Percentiles rank a stretch among this genome's conserved stretches.
Conservation (phyloP, 2,797 vertebrate species). For the Huso huso region DNA sequence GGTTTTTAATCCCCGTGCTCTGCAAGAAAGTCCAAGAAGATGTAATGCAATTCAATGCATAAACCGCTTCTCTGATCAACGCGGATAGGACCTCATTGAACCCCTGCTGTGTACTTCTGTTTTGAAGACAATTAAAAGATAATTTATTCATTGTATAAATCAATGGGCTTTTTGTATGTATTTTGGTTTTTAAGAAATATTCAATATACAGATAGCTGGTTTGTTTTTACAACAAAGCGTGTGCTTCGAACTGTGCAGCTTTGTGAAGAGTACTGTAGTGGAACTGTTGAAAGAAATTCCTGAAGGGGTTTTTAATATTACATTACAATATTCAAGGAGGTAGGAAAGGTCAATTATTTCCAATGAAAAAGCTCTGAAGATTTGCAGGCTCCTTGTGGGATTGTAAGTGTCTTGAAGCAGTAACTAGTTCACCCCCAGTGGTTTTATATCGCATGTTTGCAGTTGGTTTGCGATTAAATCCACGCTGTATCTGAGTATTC, state of each 20-base stretch:
- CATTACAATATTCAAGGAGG: neutral
- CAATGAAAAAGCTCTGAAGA: conserved; percentile 8
- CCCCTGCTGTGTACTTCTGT: neutral
- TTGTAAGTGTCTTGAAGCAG: neutral
- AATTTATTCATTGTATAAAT: conserved; percentile 13
- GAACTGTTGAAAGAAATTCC: conserved; percentile 10
- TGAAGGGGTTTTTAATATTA: conserved; percentile 2
- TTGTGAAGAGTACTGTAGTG: conserved; percentile 10
- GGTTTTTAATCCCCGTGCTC: neutral
- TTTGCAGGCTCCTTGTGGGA: conserved; percentile 9
- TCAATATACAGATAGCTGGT: conserved; percentile 2
- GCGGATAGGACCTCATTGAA: neutral
- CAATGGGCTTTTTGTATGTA: neutral
- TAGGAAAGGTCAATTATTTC: conserved; percentile 13
- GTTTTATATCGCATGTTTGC: neutral
- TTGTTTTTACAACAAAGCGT: neutral
- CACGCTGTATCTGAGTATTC: too few species aligned
- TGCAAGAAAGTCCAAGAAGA: neutral
- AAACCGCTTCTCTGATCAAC: neutral
- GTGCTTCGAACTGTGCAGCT: conserved; percentile 4
- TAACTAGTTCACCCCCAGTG: neutral
- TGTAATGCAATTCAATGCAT: neutral
- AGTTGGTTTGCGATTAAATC: neutral
- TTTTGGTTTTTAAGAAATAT: neutral
- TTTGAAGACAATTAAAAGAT: conserved; percentile 7